A percentile compares a stretch with the other conserved stretches of the same genome.
Conservation (phyloP, 1,140 invertebrate genomes). For the Samia ricini region DNA sequence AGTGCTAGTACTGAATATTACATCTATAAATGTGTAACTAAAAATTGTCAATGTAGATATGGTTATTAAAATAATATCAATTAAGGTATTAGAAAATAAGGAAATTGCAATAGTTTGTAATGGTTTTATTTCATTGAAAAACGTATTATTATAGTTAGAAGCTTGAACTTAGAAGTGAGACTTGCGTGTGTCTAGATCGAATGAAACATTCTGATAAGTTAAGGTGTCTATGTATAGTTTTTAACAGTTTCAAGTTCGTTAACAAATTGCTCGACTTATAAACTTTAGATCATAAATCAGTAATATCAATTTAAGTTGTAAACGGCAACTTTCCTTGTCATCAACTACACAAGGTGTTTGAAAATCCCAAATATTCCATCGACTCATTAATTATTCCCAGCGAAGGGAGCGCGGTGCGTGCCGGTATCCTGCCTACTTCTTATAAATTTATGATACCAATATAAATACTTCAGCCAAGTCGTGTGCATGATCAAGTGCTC, state of each 20-base stretch:
- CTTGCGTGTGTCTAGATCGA: too few species aligned
- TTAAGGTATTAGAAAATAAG: too few species aligned
- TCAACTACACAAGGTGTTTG: conserved; percentile 49
- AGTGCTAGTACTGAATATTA: too few species aligned
- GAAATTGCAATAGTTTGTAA: too few species aligned
- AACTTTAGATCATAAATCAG: neutral
- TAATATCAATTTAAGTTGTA: neutral
- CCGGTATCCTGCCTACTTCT: conserved; percentile 53
- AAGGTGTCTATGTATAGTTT: too few species aligned
- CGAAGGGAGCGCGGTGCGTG: conserved; percentile 43
- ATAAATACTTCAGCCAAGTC: conserved; percentile 66
- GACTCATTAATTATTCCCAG: conserved; percentile 58
- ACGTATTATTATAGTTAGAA: too few species aligned
- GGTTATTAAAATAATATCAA: too few species aligned
- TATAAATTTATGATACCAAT: conserved; percentile 73
- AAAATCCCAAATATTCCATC: conserved; percentile 55
- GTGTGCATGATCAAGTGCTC: conserved; percentile 46
- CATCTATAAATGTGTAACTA: too few species aligned
- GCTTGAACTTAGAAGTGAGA: too few species aligned
- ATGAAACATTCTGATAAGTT: too few species aligned
- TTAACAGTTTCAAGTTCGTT: neutral
- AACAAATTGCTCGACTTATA: neutral
- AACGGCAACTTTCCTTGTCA: conserved; percentile 25
- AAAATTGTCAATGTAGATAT: too few species aligned
- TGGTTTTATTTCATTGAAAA: too few species aligned